Percentiles rank a stretch among this genome's conserved stretches.
Evolutionary conservation across 2,113 vertebrate species (phyloP).

Genomic region (Anoplopoma fimbria): DNA sequence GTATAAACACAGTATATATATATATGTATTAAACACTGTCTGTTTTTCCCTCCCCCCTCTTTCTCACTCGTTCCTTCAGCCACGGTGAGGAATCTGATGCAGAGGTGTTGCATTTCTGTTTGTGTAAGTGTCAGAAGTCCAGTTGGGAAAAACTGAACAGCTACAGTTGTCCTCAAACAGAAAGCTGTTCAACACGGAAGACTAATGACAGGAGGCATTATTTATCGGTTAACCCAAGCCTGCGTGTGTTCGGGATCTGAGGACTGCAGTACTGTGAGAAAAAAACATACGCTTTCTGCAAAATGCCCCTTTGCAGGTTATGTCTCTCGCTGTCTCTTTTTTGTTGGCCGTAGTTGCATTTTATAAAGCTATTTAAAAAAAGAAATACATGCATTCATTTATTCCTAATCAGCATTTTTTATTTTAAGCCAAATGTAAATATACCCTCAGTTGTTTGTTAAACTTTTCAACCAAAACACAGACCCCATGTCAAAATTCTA

Average conservation of each 20-base stretch:
- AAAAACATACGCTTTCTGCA: not conserved
- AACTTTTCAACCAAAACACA: conserved; percentile 38
- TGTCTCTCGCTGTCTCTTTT: conserved; percentile 6
- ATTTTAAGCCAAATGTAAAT: conserved; percentile 7
- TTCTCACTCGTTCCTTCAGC: conserved; percentile 64
- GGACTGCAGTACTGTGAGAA: not conserved
- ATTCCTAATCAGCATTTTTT: conserved; percentile 11
- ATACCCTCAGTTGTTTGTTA: not conserved
- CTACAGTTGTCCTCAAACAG: conserved; percentile 49
- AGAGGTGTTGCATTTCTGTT: conserved; percentile 83
- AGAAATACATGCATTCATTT: not conserved
- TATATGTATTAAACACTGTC: not conserved
- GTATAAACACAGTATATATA: not conserved
- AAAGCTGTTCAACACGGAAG: conserved; percentile 20
- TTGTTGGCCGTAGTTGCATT: not conserved
- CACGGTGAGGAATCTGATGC: conserved; percentile 82
- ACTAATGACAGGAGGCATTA: conserved; percentile 17
- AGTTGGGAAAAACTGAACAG: conserved; percentile 66
- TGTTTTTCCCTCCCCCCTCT: conserved; percentile 40
- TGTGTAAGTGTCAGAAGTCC: conserved; percentile 67
- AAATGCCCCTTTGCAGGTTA: conserved; percentile 10
- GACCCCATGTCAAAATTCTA: conserved; percentile 39
- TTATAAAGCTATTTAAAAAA: conserved; percentile 2
- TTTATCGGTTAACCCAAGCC: conserved; percentile 13
- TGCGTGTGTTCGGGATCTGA: conserved; percentile 3